These are phyloP conservation scores for Cuniculus paca DNA, from an alignment of 2,797 vertebrate species.

Conservation along the genomic window DNA sequence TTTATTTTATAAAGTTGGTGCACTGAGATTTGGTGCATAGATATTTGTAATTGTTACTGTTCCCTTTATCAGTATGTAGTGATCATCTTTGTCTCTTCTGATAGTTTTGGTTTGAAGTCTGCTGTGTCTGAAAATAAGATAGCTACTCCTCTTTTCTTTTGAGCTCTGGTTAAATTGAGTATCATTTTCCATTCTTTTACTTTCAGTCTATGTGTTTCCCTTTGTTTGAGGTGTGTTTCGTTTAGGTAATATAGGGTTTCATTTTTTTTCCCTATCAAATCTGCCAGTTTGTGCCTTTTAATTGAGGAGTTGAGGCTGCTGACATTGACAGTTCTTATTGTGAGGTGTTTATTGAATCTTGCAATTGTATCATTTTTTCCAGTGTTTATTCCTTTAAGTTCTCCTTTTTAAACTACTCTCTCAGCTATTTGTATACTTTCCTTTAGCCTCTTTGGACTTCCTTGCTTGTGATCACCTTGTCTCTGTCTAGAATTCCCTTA, in stretches of 20 bases:
- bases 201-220: background rate
- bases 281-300: background rate
- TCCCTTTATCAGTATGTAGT: background rate
- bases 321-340: background rate
- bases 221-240: background rate
- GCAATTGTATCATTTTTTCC: background rate
- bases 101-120: background rate
- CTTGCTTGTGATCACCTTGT: background rate
- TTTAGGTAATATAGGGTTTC: background rate
- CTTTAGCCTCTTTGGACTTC: background rate
- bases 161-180: background rate
- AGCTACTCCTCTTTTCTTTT: background rate
- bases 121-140: background rate
- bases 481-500: background rate
- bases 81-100: background rate
- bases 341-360: background rate
- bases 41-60: background rate
- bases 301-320: background rate
- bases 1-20: background rate
- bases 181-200: background rate
- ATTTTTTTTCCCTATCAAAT: background rate
- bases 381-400: background rate
- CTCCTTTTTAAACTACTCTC: background rate
- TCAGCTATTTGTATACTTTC: background rate
- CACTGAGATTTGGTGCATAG: background rate